Evolutionary conservation across 2,888 invertebrate genomes (phyloP), one percentile per base, ranked within the genome.

Genomic region (Oxytorus armatus): DNA sequence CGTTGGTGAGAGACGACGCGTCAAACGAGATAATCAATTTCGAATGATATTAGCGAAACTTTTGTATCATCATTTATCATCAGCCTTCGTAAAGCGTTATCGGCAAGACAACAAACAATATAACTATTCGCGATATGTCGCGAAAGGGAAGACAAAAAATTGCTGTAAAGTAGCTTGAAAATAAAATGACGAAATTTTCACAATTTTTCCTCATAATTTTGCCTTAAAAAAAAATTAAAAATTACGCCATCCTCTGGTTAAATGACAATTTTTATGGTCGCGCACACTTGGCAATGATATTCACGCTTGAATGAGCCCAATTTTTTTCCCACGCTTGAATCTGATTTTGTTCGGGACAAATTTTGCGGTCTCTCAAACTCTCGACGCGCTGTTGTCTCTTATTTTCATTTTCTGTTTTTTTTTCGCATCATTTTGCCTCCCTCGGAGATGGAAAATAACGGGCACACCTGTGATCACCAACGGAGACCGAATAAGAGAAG

Each of bases 1-100:
- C 36, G 25, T 51, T 59, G 51, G 49, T 49, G 51, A 66, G 18
- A 23, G 18, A 29, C 21, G 25, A 69, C 25, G 29, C 39, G 63
- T 76, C 68, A 73, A 49, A 47, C 63, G 59, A 59, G 78, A 59
- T 49, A 72, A 77, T 78, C 78, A 74, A 81, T 81, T 74, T 70
- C 47, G 39, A 75, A 59, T 65, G n/a, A n/a, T n/a, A n/a, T n/a
- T n/a, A n/a, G n/a, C n/a, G n/a, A n/a, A n/a, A n/a, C n/a, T n/a
- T n/a, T n/a, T n/a, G n/a, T n/a, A n/a, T n/a, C n/a, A n/a, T n/a
- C n/a, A n/a, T n/a, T n/a, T n/a, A n/a, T n/a, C n/a, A n/a, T n/a
- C n/a, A n/a, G n/a, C n/a, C n/a, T n/a, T n/a, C n/a, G n/a, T n/a
- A n/a, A n/a, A n/a, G n/a, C n/a, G n/a, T n/a, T n/a, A n/a, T n/a